phyloP scores from a whole-genome alignment of 2,888 invertebrate species.

The Onthophagus sagittarius region DNA sequence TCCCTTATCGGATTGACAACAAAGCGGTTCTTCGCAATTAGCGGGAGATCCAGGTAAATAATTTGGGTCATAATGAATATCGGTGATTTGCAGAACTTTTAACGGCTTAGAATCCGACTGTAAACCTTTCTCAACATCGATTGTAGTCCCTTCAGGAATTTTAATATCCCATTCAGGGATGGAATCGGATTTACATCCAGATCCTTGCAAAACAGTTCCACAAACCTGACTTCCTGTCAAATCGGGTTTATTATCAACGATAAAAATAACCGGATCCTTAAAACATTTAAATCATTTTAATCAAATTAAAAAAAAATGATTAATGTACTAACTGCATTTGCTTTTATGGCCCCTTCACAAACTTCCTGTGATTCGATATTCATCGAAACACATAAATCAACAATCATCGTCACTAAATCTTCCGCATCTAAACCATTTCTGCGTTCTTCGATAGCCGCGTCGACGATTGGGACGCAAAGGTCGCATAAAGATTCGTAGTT shows the following conservation, averaged over 20 bases:
- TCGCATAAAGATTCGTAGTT: conserved; percentile 30
- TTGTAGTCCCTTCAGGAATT: conserved; percentile 36
- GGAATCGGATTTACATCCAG: conserved; percentile 32
- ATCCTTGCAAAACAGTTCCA: conserved; percentile 53
- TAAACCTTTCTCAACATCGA: conserved; percentile 45
- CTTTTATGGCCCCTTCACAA: conserved; percentile 57
- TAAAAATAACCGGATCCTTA: conserved; percentile 59
- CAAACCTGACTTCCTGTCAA: conserved; percentile 55
- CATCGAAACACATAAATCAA: conserved; percentile 55
- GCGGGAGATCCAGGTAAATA: conserved; percentile 67
- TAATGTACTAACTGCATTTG: conserved; percentile 55
- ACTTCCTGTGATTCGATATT: conserved; percentile 58
- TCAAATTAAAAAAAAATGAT: background rate
- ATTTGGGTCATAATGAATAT: conserved; percentile 75
- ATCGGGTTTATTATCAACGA: conserved; percentile 53
- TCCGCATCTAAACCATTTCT: background rate
- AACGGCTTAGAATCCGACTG: conserved; percentile 27
- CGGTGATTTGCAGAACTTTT: conserved; percentile 65
- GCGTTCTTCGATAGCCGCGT: conserved; percentile 8
- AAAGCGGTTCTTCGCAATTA: conserved; percentile 71
- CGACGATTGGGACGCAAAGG: conserved; percentile 20
- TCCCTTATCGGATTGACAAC: conserved; percentile 66
- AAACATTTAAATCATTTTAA: conserved; percentile 30
- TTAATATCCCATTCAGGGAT: conserved; percentile 32
- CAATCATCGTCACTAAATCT: conserved; percentile 34